Evolutionary conservation across 2,113 vertebrate species (phyloP).

Genomic region (Tragelaphus strepsiceros): DNA sequence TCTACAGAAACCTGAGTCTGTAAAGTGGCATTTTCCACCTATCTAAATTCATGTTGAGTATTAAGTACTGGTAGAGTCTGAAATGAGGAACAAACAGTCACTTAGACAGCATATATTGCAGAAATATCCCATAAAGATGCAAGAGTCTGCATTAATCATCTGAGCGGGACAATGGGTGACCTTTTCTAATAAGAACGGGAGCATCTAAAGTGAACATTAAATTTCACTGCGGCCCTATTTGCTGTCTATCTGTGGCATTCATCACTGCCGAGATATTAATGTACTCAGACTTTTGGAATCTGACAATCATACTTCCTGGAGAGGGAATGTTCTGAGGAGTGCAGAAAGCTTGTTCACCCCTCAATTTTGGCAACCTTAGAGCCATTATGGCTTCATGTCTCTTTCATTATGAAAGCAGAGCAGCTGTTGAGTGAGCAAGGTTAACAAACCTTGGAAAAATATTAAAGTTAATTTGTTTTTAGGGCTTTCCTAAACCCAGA

Average conservation of each 20-base stretch:
- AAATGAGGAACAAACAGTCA: conserved; percentile 73
- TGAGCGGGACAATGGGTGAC: conserved; percentile 76
- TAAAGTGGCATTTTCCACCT: conserved; percentile 62
- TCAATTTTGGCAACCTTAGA: conserved; percentile 61
- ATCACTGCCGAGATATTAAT: conserved; percentile 66
- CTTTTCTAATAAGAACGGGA: conserved; percentile 80
- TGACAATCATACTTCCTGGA: conserved; percentile 72
- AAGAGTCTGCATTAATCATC: conserved; percentile 76
- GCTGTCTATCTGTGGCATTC: conserved; percentile 71
- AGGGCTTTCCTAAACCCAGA: conserved; percentile 66
- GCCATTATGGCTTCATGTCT: conserved; percentile 66
- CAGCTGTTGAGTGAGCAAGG: conserved; percentile 75
- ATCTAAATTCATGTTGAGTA: conserved; percentile 73
- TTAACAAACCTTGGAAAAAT: conserved; percentile 79
- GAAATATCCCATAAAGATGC: conserved; percentile 74
- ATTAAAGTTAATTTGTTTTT: conserved; percentile 67
- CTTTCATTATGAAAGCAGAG: conserved; percentile 71
- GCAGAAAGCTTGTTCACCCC: conserved; percentile 36
- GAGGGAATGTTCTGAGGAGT: conserved; percentile 59
- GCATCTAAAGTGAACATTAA: conserved; percentile 76
- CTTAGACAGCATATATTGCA: conserved; percentile 69
- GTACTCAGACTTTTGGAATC: conserved; percentile 58
- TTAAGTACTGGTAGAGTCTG: conserved; percentile 65
- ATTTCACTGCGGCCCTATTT: conserved; percentile 66
- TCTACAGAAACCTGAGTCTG: conserved; percentile 59